Evolutionary conservation across 2,113 vertebrate species (phyloP).

Genomic region (Andinoacara biseriatus): DNA sequence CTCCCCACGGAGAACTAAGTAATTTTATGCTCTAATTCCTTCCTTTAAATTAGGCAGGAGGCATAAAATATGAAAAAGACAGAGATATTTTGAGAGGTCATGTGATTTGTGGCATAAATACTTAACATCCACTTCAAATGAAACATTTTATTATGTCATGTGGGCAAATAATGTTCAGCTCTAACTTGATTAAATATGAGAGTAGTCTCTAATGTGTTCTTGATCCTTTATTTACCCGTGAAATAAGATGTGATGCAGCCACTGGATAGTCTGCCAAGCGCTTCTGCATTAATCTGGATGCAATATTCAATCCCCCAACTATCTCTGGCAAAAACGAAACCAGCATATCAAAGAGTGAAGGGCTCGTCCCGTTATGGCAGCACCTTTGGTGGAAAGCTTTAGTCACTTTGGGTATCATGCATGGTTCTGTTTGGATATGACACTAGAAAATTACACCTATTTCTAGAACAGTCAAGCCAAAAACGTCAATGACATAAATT

Average conservation of each 20-base stretch:
- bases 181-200: conserved; percentile 52
- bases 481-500: not conserved
- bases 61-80: conserved; percentile 79
- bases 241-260: conserved; percentile 67
- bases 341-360: conserved; percentile 1
- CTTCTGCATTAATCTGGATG: conserved; percentile 51
- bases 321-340: conserved; percentile 38
- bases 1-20: conserved; percentile 49
- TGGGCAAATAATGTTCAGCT: conserved; percentile 54
- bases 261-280: conserved; percentile 49
- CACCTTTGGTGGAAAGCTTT: not conserved
- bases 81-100: conserved; percentile 73
- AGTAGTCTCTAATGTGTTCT: conserved; percentile 55
- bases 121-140: conserved; percentile 65
- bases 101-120: conserved; percentile 70
- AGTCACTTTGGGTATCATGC: not conserved
- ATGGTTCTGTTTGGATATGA: not conserved
- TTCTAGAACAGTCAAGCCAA: not conserved
- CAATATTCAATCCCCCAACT: conserved; percentile 19
- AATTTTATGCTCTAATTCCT: conserved; percentile 80
- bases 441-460: not conserved
- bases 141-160: conserved; percentile 69
- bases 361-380: not conserved
- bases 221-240: conserved; percentile 68
- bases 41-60: conserved; percentile 78